Base-by-base conservation (phyloP, 2,888 invertebrate genomes). In the Ectemnius lituratus region DNA sequence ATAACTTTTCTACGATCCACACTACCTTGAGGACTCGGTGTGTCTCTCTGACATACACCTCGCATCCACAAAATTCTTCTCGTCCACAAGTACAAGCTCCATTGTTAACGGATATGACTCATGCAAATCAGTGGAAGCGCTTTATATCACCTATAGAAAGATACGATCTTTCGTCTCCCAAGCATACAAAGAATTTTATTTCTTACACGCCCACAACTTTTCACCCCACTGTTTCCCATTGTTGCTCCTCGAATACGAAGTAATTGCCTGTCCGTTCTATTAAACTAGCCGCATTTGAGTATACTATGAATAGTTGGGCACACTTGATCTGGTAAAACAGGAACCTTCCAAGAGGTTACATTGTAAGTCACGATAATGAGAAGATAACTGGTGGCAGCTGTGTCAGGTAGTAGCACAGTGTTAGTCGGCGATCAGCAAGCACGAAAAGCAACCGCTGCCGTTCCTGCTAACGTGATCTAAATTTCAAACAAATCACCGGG, bases 401-500 rank as follows among this genome's bases (percentile, higher is more conserved):
- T 23, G 23, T 23, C 23, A 11, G 37, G 37, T 8, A 8, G 37
- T 37, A 37, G 37, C 37, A 8, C 37, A 4, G 0, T 37, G 6
- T 11, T 37, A 37, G 37, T 37, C 5, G 1, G 2, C n/a, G 37
- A 37, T 37, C 37, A 8, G 6, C 37, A 6, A 8, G 13, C 37
- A n/a, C 23, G 59, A 71, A 52, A 71, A 71, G 68, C 37, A 52
- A 18, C 58, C 28, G 49, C 59, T 60, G 67, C 67, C 59, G 20
- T 20, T 23, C 2, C 23, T 3, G 60, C 67, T 52, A 52, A 52
- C 52, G 52, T 52, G 52, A 52, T 52, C 52, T 52, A 69, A 60
- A 18, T 70, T 70, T 56, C 60, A 56, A 56, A 71, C 70, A 71
- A 71, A 71, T 71, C 70, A 61, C 61, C 59, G 5, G 18, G 52